A percentile compares a stretch with the other conserved stretches of the same genome.
phyloP scores from a whole-genome alignment of 2,797 vertebrate genomes.

The Hoplostethus atlanticus region DNA sequence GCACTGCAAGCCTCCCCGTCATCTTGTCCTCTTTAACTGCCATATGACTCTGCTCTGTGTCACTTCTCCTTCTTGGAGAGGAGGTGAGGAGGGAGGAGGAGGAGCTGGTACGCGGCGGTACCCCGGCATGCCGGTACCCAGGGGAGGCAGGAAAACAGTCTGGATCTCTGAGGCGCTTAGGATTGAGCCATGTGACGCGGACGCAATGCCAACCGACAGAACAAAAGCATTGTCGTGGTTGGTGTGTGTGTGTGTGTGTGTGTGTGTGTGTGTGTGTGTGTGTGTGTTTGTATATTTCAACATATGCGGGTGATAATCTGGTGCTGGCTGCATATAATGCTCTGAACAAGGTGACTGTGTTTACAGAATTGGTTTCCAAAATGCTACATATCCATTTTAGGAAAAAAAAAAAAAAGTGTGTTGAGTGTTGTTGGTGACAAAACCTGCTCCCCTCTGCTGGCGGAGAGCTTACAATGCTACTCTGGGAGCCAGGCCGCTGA shows the following conservation, averaged over 20 bases:
- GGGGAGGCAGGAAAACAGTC: slow-evolving; percentile 25
- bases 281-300: slow-evolving; percentile 1
- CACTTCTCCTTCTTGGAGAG: slow-evolving; percentile 31
- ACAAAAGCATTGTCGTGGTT: slow-evolving; percentile 40
- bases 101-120: slow-evolving; percentile 59
- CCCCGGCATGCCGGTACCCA: slow-evolving; percentile 50
- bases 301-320: background rate
- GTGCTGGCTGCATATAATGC: too few species aligned
- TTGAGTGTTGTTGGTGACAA: slow-evolving; percentile 53
- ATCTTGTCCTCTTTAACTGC: slow-evolving; percentile 46
- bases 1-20: slow-evolving; percentile 39
- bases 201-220: slow-evolving; percentile 49
- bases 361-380: too few species aligned
- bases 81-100: slow-evolving; percentile 34
- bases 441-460: slow-evolving; percentile 75
- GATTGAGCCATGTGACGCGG: slow-evolving; percentile 56
- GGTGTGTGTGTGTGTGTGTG: slow-evolving; percentile 7
- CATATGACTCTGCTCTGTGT: slow-evolving; percentile 67
- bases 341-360: too few species aligned
- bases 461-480: slow-evolving; percentile 55
- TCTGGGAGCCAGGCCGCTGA: slow-evolving; percentile 18
- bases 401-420: too few species aligned
- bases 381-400: too few species aligned
- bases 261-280: slow-evolving; percentile 12
- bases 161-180: slow-evolving; percentile 41